Evolutionary conservation across 2,888 invertebrate species (phyloP).

Genomic region (Drosophila macrospina): DNA sequence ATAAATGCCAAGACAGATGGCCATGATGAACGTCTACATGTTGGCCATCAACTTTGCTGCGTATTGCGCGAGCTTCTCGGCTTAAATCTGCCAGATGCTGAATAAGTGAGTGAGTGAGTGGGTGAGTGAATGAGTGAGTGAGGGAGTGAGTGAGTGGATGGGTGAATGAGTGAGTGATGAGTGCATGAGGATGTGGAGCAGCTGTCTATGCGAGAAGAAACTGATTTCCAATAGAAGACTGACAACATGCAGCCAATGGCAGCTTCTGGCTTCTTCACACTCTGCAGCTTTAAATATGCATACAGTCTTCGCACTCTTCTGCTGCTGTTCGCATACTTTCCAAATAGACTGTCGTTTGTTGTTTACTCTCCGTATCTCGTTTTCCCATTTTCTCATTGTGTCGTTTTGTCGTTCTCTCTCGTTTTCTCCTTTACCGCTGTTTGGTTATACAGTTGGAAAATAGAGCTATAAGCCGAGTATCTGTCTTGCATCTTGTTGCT

Average conservation of each 20-base stretch:
- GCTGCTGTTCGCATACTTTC: slow-evolving; percentile 46
- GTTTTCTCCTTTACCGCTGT: slow-evolving; percentile 23
- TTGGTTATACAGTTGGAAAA: slow-evolving; percentile 42
- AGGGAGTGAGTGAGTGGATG: slow-evolving; percentile 47
- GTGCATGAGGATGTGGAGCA: slow-evolving; percentile 40
- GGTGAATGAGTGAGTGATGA: slow-evolving; percentile 23
- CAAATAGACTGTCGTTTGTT: slow-evolving; percentile 25
- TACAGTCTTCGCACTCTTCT: slow-evolving; percentile 38
- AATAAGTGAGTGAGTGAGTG: slow-evolving; percentile 33
- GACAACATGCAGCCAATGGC: slow-evolving; percentile 28
- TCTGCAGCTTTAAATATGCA: slow-evolving; percentile 25
- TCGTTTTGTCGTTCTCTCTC: too few species aligned
- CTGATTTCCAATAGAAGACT: slow-evolving; percentile 63
- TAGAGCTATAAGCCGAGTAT: slow-evolving; percentile 66
- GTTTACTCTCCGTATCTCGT: slow-evolving; percentile 50
- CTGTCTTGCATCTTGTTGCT: slow-evolving; percentile 76
- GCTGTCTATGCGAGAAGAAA: slow-evolving; percentile 65
- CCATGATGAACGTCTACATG: slow-evolving; percentile 33
- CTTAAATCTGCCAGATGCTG: slow-evolving; percentile 43
- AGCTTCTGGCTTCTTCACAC: slow-evolving; percentile 30
- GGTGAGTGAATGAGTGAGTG: slow-evolving; percentile 32
- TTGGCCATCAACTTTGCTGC: slow-evolving; percentile 33
- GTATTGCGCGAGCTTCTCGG: slow-evolving; percentile 35
- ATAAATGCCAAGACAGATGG: slow-evolving; percentile 64
- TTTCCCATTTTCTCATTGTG: too few species aligned